Evolutionary conservation across 2,113 vertebrate genomes (phyloP).

Genomic region (Agapornis roseicollis): DNA sequence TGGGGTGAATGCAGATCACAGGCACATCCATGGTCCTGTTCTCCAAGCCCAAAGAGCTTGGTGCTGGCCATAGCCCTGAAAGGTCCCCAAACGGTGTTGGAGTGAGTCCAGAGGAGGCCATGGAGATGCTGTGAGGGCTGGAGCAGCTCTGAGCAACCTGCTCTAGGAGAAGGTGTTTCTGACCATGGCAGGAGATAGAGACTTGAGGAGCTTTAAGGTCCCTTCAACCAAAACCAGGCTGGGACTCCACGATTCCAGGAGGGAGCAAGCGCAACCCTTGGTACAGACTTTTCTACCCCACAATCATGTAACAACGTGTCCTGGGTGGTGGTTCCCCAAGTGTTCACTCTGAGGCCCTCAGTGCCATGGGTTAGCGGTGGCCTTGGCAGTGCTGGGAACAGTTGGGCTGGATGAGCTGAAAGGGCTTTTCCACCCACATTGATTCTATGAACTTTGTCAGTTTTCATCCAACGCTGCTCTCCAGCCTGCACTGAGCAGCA

Average conservation of each 20-base stretch:
- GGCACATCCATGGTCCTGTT: accelerated
- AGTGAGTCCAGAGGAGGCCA: background rate
- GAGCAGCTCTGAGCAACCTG: background rate
- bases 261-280: accelerated
- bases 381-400: background rate
- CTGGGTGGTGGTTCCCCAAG: background rate
- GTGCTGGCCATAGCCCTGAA: background rate
- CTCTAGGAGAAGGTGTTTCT: background rate
- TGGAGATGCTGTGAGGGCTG: background rate
- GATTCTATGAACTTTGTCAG: background rate
- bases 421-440: background rate
- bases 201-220: background rate
- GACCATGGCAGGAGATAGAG: background rate
- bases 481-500: accelerated
- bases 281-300: background rate
- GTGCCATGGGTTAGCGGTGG: background rate
- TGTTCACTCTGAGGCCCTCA: background rate
- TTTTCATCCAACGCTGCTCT: accelerated
- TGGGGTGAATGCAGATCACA: accelerated
- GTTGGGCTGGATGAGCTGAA: background rate
- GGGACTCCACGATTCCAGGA: background rate
- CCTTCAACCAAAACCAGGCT: background rate
- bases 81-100: accelerated
- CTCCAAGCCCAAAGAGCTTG: background rate
- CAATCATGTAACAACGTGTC: accelerated